These are phyloP conservation scores for Anarsia innoxiella DNA, from an alignment of 2,888 invertebrate genomes.

Conservation along the genomic window DNA sequence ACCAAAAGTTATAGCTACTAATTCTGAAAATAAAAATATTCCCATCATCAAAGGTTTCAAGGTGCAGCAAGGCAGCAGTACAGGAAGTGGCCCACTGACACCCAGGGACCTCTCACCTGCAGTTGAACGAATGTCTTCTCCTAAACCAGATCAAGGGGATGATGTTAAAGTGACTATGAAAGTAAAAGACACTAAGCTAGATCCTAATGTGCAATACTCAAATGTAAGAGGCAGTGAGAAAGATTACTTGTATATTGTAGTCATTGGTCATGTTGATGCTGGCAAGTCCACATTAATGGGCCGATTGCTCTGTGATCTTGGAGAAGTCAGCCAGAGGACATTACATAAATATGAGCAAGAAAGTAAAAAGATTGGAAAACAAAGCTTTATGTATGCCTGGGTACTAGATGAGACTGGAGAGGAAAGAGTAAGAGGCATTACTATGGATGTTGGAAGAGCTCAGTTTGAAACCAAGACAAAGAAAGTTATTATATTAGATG, in stretches of 20 bases:
- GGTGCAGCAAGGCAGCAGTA: constrained; percentile 39
- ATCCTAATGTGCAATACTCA: constrained; percentile 78
- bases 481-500: constrained; percentile 91
- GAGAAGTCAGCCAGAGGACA: constrained; percentile 88
- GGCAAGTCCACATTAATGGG: constrained; percentile 99
- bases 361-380: constrained; percentile 97
- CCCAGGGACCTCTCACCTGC: constrained; percentile 82
- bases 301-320: constrained; percentile 89
- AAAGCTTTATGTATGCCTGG: constrained; percentile 99
- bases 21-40: constrained; percentile 54
- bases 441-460: constrained; percentile 97
- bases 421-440: constrained; percentile 96
- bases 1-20: constrained; percentile 57
- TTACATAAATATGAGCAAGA: constrained; percentile 99
- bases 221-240: constrained; percentile 87
- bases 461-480: constrained; percentile 93
- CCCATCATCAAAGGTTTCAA: constrained; percentile 77
- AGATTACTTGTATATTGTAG: constrained; percentile 92
- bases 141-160: constrained; percentile 43
- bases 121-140: constrained; percentile 75
- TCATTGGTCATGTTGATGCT: constrained; percentile 97
- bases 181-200: constrained; percentile 71
- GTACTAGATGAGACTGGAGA: constrained; percentile 99
- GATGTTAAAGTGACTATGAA: constrained; percentile 60
- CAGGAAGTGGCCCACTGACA: constrained; percentile 57